Evolutionary conservation across 1,140 invertebrate genomes (phyloP), one percentile per base, ranked within the genome.

Genomic region (Eufriesea mexicana): DNA sequence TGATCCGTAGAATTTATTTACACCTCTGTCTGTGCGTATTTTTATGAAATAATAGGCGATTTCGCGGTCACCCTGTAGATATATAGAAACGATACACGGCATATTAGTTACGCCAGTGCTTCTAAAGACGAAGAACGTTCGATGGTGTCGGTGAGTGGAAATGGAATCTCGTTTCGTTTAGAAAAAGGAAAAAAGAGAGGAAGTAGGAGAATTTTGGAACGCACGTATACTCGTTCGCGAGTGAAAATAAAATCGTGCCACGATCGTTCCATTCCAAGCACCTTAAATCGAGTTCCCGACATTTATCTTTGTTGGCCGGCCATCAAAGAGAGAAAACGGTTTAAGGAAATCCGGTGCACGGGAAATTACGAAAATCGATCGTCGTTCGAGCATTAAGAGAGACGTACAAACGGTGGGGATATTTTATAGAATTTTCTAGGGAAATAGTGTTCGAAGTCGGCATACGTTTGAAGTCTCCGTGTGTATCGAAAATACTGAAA

Each of bases 341-440:
- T 79, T 79, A 79, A 79, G 78, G 55, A 79, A 79, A 79, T 79
- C 68, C 47, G 78, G 68, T 61, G 78, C 78, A 62, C 20, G 9
- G 47, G 68, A 79, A 71, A 79, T 79, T 73, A 79, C 78, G 20
- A 72, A 62, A 28, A 79, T 79, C 68, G 68, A 79, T 79, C 78
- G 68, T 35, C 23, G 28, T 62, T 79, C 16, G 47, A 51, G 47
- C 57, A 61, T 79, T 79, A 72, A 51, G 47, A 18, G n/a, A 18
- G n/a, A 45, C 35, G n/a, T 64, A 64, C 8, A 72, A 72, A 28
- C 47, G 23, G 14, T 16, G 35, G 28, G 42, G 54, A 49, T 61
- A 71, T 79, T 79, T 79, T 61, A 25, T 59, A 49, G 25, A 47
- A 54, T 57, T 79, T 35, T 12, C 12, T 28, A 18, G 51, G 12